Base-by-base conservation (phyloP, 2,888 invertebrate species). In the Eugnorisma glareosa region DNA sequence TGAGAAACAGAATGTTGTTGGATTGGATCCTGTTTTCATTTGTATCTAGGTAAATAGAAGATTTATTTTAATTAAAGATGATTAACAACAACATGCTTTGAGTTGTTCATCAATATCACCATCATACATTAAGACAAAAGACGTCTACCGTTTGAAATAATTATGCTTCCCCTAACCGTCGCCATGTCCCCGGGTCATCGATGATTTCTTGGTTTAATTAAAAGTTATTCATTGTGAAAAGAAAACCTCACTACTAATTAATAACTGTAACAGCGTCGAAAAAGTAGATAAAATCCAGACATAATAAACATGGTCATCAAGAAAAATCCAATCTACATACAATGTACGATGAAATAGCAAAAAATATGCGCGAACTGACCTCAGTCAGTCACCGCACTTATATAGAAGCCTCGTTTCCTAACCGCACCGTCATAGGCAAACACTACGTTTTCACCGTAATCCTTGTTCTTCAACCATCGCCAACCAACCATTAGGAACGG, bases 341-440 rank as follows among this genome's bases (percentile, higher is more conserved):
- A 63, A 66, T 73, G 63, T 63, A 61, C 37, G 40, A 73, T 40
- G 67, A 67, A 66, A 11, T 61, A 48, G 48, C 45, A 81, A 81
- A 83, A 79, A 75, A 76, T 68, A 69, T 48, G 37, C n/a, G 59
- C 45, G 3, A 57, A 68, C 48, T n/a, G n/a, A 43, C n/a, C 66
- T 28, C 63, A 73, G 40, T 40, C 75, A 75, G 48, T 71, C 37
- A 75, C 71, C 61, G 31, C n/a, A 61, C 51, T 54, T 57, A 67
- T 74, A 61, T 75, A 63, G 67, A 66, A 67, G 40, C 43, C 63
- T 79, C 61, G 57, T 85, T 68, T 51, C 11, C 28, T 74, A 67
- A 81, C 75, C 67, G 57, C 77, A 80, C n/a, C 24, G 63, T 61
- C 67, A n/a, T 68, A 37, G 31, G 66, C 66, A 85, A 86, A 87